A percentile compares a stretch with the other conserved stretches of the same genome.
These are phyloP conservation scores for Pseudomyrmex concolor DNA, from an alignment of 1,140 invertebrate genomes.

Conservation along the genomic window DNA sequence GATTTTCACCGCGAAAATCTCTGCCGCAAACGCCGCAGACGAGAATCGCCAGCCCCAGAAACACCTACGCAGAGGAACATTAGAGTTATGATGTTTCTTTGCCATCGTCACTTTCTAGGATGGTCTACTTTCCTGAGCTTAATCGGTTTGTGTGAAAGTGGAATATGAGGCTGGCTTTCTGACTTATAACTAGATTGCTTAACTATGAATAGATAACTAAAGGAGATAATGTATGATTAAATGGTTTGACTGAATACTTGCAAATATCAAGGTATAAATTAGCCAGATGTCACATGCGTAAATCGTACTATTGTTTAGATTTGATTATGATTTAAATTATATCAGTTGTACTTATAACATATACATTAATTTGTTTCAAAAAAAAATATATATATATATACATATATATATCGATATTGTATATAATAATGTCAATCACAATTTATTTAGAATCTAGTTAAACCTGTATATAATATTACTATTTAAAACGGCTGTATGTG, in stretches of 20 bases:
- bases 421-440: too few relatives aligned
- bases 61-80: constrained; percentile 70
- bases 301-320: too few relatives aligned
- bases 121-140: constrained; percentile 46
- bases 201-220: neutral
- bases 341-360: too few relatives aligned
- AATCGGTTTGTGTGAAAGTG: constrained; percentile 51
- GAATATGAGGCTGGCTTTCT: constrained; percentile 32
- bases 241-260: neutral
- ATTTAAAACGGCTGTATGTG: too few relatives aligned
- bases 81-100: constrained; percentile 25
- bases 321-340: too few relatives aligned
- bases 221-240: neutral
- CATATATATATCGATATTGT: too few relatives aligned
- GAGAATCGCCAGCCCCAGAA: constrained; percentile 72
- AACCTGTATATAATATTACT: too few relatives aligned
- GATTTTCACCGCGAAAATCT: constrained; percentile 66
- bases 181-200: constrained; percentile 23
- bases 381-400: too few relatives aligned
- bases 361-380: too few relatives aligned
- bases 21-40: constrained; percentile 69
- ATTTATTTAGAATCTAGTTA: too few relatives aligned
- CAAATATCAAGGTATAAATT: constrained; percentile 2
- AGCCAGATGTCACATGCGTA: too few relatives aligned
- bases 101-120: constrained; percentile 43